Evolutionary conservation across 2,113 vertebrate genomes (phyloP).

Genomic region (Phycodurus eques): DNA sequence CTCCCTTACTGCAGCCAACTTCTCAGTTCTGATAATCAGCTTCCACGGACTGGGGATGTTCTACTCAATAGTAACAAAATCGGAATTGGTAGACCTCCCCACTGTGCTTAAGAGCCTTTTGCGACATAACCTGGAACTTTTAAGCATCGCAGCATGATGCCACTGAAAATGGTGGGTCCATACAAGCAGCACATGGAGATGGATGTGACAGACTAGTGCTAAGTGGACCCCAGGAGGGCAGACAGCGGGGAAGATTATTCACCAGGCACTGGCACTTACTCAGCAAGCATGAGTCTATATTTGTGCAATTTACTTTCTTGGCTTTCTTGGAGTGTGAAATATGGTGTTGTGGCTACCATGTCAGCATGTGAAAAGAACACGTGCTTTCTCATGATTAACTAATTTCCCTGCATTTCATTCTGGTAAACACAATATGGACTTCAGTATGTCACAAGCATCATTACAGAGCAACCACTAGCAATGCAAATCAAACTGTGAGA

Average conservation of each 20-base stretch:
- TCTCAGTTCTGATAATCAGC: neutral
- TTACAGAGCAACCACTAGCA: neutral
- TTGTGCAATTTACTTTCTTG: conserved; percentile 7
- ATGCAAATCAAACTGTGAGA: neutral
- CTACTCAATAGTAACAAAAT: neutral
- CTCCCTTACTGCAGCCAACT: neutral
- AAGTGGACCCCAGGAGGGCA: conserved; percentile 14
- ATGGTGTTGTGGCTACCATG: conserved; percentile 28
- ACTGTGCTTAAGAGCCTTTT: neutral
- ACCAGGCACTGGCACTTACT: conserved; percentile 8
- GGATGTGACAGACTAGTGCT: conserved; percentile 15
- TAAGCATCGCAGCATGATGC: neutral
- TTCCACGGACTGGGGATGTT: neutral
- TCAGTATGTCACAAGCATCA: neutral
- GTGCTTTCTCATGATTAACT: neutral
- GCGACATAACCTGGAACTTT: neutral
- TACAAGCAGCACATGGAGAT: neutral
- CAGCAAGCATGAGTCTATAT: neutral
- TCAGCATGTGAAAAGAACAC: conserved; percentile 15
- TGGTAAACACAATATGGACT: conserved; percentile 7
- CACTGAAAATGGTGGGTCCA: neutral
- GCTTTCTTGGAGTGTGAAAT: conserved; percentile 6
- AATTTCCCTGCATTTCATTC: conserved; percentile 7
- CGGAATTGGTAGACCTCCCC: neutral
- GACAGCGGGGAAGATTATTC: neutral